Evolutionary conservation across 2,888 invertebrate genomes (phyloP), one percentile per base, ranked within the genome.

Genomic region (Nomada fabriciana): DNA sequence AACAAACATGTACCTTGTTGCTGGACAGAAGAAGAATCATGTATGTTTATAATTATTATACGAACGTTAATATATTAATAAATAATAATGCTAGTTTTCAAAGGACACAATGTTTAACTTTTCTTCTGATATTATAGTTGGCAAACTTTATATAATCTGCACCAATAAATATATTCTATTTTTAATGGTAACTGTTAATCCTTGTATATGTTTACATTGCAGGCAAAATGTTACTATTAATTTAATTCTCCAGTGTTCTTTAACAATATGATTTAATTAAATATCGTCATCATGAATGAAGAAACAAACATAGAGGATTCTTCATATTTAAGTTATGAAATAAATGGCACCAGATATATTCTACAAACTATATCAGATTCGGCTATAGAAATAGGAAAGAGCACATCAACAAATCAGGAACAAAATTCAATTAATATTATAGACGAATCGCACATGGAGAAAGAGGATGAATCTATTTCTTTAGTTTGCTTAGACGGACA

Each of bases 261-360:
- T 60, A 61, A 36, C 11, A 29, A 36, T 70, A 72, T 78, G 52
- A 60, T 72, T 78, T 65, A 73, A 61, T 57, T 60, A 57, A 72
- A 74, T 59, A 59, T 57, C 47, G 50, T 65, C 82, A 82, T 65
- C 64, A 92, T 92, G 92, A 90, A 82, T 69, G 89, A 80, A 74
- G 85, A 90, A 85, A 82, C 77, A 29, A 82, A 85, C 71, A 42
- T 85, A 15, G 86, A 87, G 53, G 83, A 88, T 75, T 76, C 85
- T 43, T 88, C 91, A 4, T 92, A 89, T 76, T 68, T 91, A 79
- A 91, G 90, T 76, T 92, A 89, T 68, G 92, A 92, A 79, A 90
- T 93, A 85, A 91, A 92, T 80, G 93, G 92, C 20, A 90, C 89
- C 11, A 89, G 89, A 81, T 92, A 91, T 71, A 88, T 92, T 77